Evolutionary conservation across 2,888 invertebrate genomes (phyloP), one percentile per base, ranked within the genome.

Genomic region (Acanthacorydalis orientalis): DNA sequence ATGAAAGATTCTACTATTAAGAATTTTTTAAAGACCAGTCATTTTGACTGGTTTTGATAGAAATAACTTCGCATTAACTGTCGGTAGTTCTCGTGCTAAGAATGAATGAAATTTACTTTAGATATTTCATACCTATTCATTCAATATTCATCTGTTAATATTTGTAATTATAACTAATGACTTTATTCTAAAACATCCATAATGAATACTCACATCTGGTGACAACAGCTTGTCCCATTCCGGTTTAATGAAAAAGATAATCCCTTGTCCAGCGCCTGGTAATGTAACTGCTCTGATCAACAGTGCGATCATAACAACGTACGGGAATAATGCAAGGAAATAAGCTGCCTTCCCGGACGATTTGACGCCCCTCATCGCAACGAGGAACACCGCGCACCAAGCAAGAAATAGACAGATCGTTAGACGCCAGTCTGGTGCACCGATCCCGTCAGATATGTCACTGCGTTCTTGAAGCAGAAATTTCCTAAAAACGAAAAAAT

Each of bases 301-400:
- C 41, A 90, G 65, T 33, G 77, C 76, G 49, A 86, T 67, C 64
- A 90, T 75, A 45, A 90, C 78, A 6, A 84, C 72, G 57, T 86
- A 87, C 0, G 89, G 89, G 61, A 88, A 88, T 2, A 90, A 63
- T 0, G 91, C 91, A n/a, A 91, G 78, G 63, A 92, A 86, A 64
- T 91, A 92, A 0, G 90, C 80, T 0, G 80, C 83, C 63, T 85
- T 86, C 42, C 87, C 86, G 0, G 84, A 80, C 57, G 82, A 83
- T 61, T 80, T 79, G 1, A 86, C 82, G 9, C 85, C 85, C 51
- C 73, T 75, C 12, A 80, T 70, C 42, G 84, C 77, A 46, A 83
- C 78, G 7, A 77, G 54, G 58, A 81, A 84, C 35, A 83, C 77
- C 1, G 77, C 60, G 4, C 75, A 45, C 86, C 86, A 87, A 0